These are phyloP conservation scores for Tachuris rubrigastra DNA, from an alignment of 2,113 vertebrate species.

Conservation along the genomic window DNA sequence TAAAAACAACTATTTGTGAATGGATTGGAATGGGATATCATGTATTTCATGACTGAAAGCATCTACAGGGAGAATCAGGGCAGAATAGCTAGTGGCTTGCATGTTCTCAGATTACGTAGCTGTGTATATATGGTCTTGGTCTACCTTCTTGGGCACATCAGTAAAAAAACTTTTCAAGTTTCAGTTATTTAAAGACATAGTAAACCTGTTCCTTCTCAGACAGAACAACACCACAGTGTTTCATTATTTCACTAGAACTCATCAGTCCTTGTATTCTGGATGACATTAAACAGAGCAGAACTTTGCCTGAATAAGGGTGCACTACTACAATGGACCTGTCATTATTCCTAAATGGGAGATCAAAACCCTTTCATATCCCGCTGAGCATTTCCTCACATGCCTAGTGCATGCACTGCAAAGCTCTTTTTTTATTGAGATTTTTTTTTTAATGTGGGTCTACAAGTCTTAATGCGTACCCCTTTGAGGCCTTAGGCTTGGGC, in stretches of 20 bases:
- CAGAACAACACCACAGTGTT: background rate
- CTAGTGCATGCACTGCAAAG: background rate
- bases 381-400: background rate
- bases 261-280: fast-evolving
- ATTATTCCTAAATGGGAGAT: background rate
- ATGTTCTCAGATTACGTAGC: background rate
- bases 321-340: background rate
- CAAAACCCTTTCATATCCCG: background rate
- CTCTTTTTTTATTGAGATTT: background rate
- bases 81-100: background rate
- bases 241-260: background rate
- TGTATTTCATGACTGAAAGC: background rate
- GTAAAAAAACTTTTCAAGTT: background rate
- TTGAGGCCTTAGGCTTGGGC: background rate
- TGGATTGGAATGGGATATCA: background rate
- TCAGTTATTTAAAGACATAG: background rate
- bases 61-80: no score
- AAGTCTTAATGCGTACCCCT: background rate
- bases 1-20: background rate
- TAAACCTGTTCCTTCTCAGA: background rate
- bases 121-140: background rate
- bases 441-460: background rate
- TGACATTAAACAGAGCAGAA: background rate
- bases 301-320: background rate
- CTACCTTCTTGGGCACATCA: background rate